Percentiles rank a stretch among this genome's conserved stretches.
Evolutionary conservation across 92 coral and sea anemone species (phyloP).

Genomic region (Parazoanthus darwini): DNA sequence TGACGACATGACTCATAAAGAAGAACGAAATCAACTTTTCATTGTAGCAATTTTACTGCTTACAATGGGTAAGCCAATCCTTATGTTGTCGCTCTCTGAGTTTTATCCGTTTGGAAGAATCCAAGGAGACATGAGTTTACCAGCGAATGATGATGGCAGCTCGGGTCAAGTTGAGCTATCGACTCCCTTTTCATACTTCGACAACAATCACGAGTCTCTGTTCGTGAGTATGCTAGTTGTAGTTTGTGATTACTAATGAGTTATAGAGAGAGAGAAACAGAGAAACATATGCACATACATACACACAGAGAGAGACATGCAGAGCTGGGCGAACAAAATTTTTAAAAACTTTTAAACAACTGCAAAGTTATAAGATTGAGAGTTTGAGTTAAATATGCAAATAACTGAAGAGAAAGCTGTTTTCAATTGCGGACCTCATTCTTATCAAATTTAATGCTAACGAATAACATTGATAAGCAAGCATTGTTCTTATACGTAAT

Average conservation of each 20-base stretch:
- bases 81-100: conserved; percentile 41
- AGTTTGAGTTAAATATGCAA: too few species aligned
- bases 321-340: too few species aligned
- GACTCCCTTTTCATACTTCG: conserved; percentile 71
- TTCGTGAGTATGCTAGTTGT: conserved; percentile 57
- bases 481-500: too few species aligned
- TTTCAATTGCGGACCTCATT: too few species aligned
- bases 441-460: too few species aligned
- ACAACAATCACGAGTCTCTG: conserved; percentile 63
- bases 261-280: too few species aligned
- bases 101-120: conserved; percentile 68
- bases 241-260: not conserved
- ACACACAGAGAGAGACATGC: too few species aligned
- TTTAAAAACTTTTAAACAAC: too few species aligned
- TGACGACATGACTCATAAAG: not conserved
- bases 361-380: too few species aligned
- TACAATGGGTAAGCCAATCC: not conserved
- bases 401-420: too few species aligned
- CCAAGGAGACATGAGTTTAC: conserved; percentile 51
- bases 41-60: not conserved
- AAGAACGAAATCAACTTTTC: not conserved
- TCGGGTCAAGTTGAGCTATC: conserved; percentile 62
- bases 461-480: not conserved
- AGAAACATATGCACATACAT: too few species aligned
- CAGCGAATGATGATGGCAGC: conserved; percentile 67